Conservation (phyloP, 2,888 invertebrate species). For the Melinaea marsaeus region DNA sequence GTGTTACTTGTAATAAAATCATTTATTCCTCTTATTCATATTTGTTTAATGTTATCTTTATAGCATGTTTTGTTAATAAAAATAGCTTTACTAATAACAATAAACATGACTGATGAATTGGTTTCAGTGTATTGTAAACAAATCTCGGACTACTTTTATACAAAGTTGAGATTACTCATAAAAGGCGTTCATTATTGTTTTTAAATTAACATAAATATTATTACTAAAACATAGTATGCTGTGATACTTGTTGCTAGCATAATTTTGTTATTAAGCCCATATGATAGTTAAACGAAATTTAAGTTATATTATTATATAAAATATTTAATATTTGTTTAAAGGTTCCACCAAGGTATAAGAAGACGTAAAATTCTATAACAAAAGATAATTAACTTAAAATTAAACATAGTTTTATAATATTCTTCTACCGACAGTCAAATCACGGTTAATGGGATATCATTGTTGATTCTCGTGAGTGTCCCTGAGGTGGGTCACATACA, state of each 20-base stretch:
- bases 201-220: neutral
- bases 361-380: neutral
- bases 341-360: no score
- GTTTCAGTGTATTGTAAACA: slow-evolving; percentile 34
- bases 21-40: neutral
- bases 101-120: slow-evolving; percentile 39
- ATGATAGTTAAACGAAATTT: no score
- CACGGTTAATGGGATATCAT: slow-evolving; percentile 47
- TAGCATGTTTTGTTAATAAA: slow-evolving; percentile 9
- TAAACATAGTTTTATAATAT: neutral
- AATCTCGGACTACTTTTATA: slow-evolving; percentile 25
- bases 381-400: neutral
- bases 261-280: no score
- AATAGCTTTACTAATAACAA: neutral
- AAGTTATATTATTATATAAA: no score
- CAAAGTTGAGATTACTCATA: slow-evolving; percentile 5
- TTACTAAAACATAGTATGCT: neutral
- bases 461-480: slow-evolving; percentile 44
- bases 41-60: slow-evolving; percentile 9
- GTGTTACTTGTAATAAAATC: no score
- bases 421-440: slow-evolving; percentile 36
- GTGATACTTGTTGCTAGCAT: neutral
- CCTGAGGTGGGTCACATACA: slow-evolving; percentile 43
- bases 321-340: no score
- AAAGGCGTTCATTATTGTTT: neutral